These are phyloP conservation scores for Pseudomugil tenellus DNA, from an alignment of 2,797 vertebrate genomes.

Conservation along the genomic window DNA sequence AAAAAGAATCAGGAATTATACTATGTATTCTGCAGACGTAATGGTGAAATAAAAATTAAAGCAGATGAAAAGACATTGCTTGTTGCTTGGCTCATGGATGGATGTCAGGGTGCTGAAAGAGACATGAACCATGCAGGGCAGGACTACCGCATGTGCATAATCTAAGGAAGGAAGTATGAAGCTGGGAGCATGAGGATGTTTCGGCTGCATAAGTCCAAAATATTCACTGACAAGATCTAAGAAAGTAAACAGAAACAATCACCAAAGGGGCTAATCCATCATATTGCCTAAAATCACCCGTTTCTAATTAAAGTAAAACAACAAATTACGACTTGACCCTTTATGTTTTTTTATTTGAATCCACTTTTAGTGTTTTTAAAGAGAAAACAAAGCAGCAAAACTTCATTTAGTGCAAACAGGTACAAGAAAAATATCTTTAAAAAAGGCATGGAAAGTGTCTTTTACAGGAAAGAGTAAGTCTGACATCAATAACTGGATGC, in stretches of 20 bases:
- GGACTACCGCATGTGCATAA: neutral
- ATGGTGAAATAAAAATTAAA: neutral
- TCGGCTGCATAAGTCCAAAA: neutral
- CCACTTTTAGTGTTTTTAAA: neutral
- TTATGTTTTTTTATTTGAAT: neutral
- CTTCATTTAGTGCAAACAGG: neutral
- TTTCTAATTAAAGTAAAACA: too few species aligned
- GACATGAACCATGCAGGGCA: neutral
- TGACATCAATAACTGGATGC: neutral
- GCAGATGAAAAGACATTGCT: neutral
- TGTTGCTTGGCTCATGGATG: neutral
- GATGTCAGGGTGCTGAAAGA: neutral
- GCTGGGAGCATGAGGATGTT: neutral
- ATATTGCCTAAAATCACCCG: too few species aligned
- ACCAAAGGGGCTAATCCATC: neutral
- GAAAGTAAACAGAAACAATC: neutral
- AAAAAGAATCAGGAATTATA: neutral
- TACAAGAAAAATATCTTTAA: neutral
- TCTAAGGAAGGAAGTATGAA: neutral
- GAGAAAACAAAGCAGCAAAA: neutral
- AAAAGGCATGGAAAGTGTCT: neutral
- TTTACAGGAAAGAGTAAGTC: neutral
- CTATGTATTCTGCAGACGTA: neutral
- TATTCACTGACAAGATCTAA: neutral
- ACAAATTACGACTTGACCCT: too few species aligned